Evolutionary conservation across 2,797 vertebrate species (phyloP), one percentile per base, ranked within the genome.

Genomic region (Mastacembelus armatus): DNA sequence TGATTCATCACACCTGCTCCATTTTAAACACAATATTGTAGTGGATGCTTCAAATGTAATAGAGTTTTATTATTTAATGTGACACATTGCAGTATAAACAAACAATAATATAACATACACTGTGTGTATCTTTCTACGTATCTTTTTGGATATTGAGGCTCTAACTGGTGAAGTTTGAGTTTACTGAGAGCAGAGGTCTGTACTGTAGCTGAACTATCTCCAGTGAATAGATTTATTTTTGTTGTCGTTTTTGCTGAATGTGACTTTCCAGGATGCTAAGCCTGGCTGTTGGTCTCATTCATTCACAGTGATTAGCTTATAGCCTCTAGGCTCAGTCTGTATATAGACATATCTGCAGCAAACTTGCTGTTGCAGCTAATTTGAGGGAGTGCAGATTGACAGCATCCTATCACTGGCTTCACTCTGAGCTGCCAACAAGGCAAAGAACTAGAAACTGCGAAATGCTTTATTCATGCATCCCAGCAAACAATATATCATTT

Each of bases 311-410:
- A 91, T 85, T 83, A 85, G 83, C 77, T 85, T 70, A 60, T 84
- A 81, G 85, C 80, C 87, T 83, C 59, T 48, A 77, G 86, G 85
- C 85, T 78, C 66, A 70, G 81, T 77, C 80, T 75, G 71, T 71
- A 79, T 76, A 85, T 72, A 74, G 81, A 85, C 74, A 64, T 78
- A 84, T 66, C 77, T 51, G 64, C 83, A 51, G 54, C 69, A 79
- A 85, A 92, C 86, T 72, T 88, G 90, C 90, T 89, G 86, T 29
- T 66, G 33, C 80, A 88, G 91, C 91, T 85, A 61, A 86, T 86
- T 67, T 84, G 43, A 83, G 64, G 73, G 72, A 42, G 74, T 47
- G 32, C 72, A 80, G 67, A 80, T 74, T 72, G 81, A 89, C 88
- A 80, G 85, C 50, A 66, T 81, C 75, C 80, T 70, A 59, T 71